Evolutionary conservation across 2,797 vertebrate species (phyloP).

Genomic region (Psittacula derbiana): DNA sequence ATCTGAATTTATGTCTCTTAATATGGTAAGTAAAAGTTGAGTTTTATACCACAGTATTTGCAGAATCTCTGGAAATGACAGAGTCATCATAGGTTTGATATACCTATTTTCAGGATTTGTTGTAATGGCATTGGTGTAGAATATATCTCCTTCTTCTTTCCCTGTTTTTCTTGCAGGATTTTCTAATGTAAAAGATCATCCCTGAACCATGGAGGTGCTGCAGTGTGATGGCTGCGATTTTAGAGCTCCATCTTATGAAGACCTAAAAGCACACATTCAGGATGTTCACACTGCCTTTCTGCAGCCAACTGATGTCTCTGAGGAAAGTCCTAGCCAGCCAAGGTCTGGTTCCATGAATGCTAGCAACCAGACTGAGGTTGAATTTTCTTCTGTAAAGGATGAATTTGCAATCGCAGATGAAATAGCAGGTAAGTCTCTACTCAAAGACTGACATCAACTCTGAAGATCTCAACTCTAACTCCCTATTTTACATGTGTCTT

Average conservation of each 20-base stretch:
- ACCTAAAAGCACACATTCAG: slow-evolving; percentile 96
- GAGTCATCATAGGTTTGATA: background rate
- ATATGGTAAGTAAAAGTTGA: background rate
- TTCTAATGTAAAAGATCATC: slow-evolving; percentile 91
- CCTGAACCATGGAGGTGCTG: slow-evolving; percentile 92
- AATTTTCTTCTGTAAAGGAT: slow-evolving; percentile 85
- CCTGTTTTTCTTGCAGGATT: slow-evolving; percentile 75
- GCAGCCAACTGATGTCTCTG: slow-evolving; percentile 93
- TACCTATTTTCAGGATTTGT: background rate
- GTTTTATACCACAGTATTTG: accelerated
- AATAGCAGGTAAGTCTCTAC: slow-evolving; percentile 77
- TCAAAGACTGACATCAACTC: background rate
- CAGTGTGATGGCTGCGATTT: slow-evolving; percentile 99
- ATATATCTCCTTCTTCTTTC: background rate
- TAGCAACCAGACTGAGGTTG: slow-evolving; percentile 84
- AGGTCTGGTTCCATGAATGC: slow-evolving; percentile 87
- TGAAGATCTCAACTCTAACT: background rate
- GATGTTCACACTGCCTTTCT: slow-evolving; percentile 97
- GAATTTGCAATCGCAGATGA: slow-evolving; percentile 80
- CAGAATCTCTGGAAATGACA: background rate
- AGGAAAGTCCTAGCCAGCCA: slow-evolving; percentile 76
- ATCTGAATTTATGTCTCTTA: background rate
- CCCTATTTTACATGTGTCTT: background rate
- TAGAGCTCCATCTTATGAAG: slow-evolving; percentile 93
- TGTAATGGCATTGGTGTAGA: background rate